These are phyloP conservation scores for Spheniscus mendiculus DNA, from an alignment of 2,113 vertebrate genomes.

Conservation along the genomic window DNA sequence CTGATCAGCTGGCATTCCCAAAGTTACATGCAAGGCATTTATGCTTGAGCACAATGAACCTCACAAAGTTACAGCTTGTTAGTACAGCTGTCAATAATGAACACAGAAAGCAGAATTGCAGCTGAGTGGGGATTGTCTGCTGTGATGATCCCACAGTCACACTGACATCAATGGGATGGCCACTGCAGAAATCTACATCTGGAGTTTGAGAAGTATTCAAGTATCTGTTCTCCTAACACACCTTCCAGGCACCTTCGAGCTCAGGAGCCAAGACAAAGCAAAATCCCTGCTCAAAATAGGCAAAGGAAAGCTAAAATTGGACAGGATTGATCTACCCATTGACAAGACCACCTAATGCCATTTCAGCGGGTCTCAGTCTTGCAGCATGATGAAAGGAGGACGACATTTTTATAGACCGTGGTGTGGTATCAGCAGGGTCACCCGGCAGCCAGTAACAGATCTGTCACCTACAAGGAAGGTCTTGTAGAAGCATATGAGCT, in stretches of 20 bases:
- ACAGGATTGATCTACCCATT: background rate
- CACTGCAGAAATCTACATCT: background rate
- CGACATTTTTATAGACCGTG: background rate
- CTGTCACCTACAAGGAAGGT: background rate
- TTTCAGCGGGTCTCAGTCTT: background rate
- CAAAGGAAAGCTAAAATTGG: background rate
- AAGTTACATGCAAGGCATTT: background rate
- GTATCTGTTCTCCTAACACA: background rate
- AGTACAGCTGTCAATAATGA: background rate
- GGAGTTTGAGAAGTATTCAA: background rate
- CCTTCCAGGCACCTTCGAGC: background rate
- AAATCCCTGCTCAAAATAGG: background rate
- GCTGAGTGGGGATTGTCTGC: background rate
- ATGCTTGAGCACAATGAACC: background rate
- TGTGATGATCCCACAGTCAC: background rate
- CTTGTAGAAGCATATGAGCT: background rate
- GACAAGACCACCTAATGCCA: background rate
- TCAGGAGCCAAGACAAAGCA: background rate
- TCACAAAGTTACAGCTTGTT: background rate
- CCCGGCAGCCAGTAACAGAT: background rate
- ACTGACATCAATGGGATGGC: background rate
- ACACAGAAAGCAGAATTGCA: background rate
- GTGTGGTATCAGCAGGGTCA: background rate
- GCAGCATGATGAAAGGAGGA: background rate
- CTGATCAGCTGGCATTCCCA: background rate